phyloP scores from a whole-genome alignment of 2,113 vertebrate genomes.

The Nematolebias whitei region DNA sequence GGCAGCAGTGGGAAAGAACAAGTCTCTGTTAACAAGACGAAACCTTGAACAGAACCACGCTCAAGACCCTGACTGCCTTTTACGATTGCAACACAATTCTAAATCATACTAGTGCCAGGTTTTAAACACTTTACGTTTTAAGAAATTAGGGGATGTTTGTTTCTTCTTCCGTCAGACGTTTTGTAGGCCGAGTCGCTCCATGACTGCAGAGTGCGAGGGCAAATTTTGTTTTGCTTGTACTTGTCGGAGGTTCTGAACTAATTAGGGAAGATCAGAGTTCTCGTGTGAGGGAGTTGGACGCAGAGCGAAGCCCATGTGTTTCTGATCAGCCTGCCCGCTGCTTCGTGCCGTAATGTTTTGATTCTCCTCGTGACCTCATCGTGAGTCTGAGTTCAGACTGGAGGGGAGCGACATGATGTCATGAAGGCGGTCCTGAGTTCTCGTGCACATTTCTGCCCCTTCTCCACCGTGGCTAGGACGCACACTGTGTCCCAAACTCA shows the following conservation, averaged over 20 bases:
- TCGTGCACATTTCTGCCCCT: not conserved
- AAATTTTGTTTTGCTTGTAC: not conserved
- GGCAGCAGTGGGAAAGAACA: too few relatives aligned
- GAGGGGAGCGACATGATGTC: conserved; percentile 30
- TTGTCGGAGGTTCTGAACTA: not conserved
- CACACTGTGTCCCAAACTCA: not conserved
- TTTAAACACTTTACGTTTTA: not conserved
- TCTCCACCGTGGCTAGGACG: not conserved
- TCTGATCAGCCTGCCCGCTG: conserved; percentile 46
- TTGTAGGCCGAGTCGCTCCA: accelerated
- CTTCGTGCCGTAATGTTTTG: conserved; percentile 42
- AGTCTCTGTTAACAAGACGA: too few relatives aligned
- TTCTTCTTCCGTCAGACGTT: not conserved
- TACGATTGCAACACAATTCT: not conserved
- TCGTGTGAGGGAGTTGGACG: conserved; percentile 3
- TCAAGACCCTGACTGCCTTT: too few relatives aligned
- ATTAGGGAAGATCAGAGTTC: conserved; percentile 9
- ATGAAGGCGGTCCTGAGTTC: conserved; percentile 10
- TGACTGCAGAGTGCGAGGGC: not conserved
- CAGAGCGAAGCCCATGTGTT: conserved; percentile 41
- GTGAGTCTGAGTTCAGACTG: conserved; percentile 5
- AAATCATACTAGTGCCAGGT: not conserved
- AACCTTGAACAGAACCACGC: too few relatives aligned
- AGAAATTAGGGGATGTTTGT: not conserved
- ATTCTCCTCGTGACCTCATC: conserved; percentile 54